Conservation (phyloP, 92 coral and sea anemone genomes). For the Blastomussa wellsi region DNA sequence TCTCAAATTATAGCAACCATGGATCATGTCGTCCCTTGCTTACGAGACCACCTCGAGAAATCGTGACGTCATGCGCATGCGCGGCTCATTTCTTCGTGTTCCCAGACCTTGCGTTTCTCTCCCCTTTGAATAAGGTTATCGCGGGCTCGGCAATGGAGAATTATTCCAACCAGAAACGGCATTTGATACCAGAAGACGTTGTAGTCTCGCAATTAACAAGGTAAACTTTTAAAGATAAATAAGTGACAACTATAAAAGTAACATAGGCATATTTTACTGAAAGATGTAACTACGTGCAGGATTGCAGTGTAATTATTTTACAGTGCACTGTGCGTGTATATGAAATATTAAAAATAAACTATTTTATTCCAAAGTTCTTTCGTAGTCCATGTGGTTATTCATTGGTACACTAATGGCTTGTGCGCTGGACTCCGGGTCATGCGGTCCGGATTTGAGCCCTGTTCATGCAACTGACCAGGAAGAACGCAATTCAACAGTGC, state of each 20-base stretch:
- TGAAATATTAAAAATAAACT: background rate
- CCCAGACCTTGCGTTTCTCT: too few species aligned
- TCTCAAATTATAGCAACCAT: too few species aligned
- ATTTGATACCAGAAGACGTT: background rate
- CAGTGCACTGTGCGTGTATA: background rate
- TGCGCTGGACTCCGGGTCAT: too few species aligned
- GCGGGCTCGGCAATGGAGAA: too few species aligned
- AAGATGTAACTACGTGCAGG: background rate
- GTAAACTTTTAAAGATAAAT: background rate
- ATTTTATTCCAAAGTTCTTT: constrained; percentile 4
- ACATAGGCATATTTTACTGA: background rate
- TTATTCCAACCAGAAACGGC: background rate
- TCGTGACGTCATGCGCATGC: too few species aligned
- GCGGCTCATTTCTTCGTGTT: too few species aligned
- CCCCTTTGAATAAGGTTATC: too few species aligned
- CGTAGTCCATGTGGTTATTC: background rate
- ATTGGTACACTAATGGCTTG: background rate
- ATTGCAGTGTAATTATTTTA: constrained; percentile 3
- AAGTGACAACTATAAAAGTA: background rate
- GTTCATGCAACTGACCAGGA: too few species aligned
- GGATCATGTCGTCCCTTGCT: too few species aligned
- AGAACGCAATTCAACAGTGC: too few species aligned
- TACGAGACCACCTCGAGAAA: too few species aligned
- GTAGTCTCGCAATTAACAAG: background rate
- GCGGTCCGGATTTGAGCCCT: too few species aligned